Percentiles rank a stretch among this genome's conserved stretches.
Conservation (phyloP, 1,140 invertebrate genomes). For the Argopecten irradians region DNA sequence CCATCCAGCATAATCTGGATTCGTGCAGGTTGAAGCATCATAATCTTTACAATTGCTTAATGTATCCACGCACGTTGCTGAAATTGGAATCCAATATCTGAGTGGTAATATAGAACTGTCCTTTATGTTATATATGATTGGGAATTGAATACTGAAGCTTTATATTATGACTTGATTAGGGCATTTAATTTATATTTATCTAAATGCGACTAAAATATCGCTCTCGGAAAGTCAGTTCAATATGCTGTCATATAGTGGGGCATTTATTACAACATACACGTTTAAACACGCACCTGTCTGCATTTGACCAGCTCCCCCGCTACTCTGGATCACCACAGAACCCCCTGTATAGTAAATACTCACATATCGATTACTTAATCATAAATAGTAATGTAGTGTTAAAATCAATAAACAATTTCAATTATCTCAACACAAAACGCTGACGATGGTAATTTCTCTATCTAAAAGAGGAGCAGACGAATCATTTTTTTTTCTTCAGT, state of each 20-base stretch:
- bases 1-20: constrained; percentile 48
- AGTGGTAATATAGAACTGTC: background rate
- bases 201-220: background rate
- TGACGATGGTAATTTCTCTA: too few species aligned
- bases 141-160: too few species aligned
- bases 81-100: background rate
- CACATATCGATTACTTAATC: too few species aligned
- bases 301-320: background rate
- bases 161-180: background rate
- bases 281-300: background rate
- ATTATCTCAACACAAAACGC: too few species aligned
- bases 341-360: too few species aligned
- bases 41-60: constrained; percentile 46
- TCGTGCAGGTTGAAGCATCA: constrained; percentile 40
- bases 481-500: too few species aligned
- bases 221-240: background rate
- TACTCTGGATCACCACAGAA: background rate
- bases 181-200: background rate
- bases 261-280: background rate
- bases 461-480: too few species aligned
- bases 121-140: background rate
- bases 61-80: constrained; percentile 38
- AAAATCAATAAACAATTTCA: too few species aligned
- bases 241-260: background rate
- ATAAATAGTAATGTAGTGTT: too few species aligned